A percentile compares a stretch with the other conserved stretches of the same genome.
phyloP scores from a whole-genome alignment of 1,140 invertebrate genomes.

The Bombyx mori region DNA sequence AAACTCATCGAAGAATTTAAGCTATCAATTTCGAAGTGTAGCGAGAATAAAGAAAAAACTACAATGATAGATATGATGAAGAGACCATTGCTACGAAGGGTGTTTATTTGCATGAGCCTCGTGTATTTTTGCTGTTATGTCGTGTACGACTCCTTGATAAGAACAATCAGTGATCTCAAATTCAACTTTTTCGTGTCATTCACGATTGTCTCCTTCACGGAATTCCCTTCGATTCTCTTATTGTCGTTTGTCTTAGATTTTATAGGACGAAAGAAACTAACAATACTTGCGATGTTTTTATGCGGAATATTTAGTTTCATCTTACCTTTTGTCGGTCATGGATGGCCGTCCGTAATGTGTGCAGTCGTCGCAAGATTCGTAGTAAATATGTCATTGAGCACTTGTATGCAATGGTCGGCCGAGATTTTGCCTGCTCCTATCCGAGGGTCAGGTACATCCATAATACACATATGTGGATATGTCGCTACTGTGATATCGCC shows the following conservation, averaged over 20 bases:
- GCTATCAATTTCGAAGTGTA: constrained; percentile 15
- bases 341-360: constrained; percentile 38
- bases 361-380: constrained; percentile 45
- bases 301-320: constrained; percentile 38
- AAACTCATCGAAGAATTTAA: constrained; percentile 48
- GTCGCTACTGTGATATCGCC: constrained; percentile 42
- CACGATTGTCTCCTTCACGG: constrained; percentile 47
- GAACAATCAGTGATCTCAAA: constrained; percentile 39
- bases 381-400: constrained; percentile 41
- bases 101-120: constrained; percentile 42
- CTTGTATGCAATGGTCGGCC: constrained; percentile 46
- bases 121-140: constrained; percentile 39
- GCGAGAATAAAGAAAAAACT: constrained; percentile 20
- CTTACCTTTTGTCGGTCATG: constrained; percentile 32
- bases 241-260: constrained; percentile 46
- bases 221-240: constrained; percentile 44
- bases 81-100: constrained; percentile 32
- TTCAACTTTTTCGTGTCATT: constrained; percentile 56
- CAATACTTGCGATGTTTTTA: constrained; percentile 21
- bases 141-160: constrained; percentile 44
- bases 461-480: constrained; percentile 73
- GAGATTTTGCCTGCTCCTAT: constrained; percentile 74
- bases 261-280: constrained; percentile 43
- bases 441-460: constrained; percentile 74
- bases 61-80: constrained; percentile 37